phyloP scores from a whole-genome alignment of 2,113 vertebrate genomes.

The Erpornis zantholeuca region DNA sequence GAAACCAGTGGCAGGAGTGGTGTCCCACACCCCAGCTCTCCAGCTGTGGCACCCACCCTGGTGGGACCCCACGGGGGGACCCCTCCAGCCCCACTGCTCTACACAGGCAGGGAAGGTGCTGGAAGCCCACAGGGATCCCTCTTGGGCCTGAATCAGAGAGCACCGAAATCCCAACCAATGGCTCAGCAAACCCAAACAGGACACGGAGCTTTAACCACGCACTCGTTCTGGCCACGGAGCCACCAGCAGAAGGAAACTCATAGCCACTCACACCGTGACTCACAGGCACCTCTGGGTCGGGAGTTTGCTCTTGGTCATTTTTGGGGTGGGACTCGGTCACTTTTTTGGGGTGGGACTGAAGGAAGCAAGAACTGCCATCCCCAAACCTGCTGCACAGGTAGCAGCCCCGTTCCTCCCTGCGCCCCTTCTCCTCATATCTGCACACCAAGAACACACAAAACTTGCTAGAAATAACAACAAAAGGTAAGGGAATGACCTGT shows the following conservation, averaged over 20 bases:
- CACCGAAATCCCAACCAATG: neutral
- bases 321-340: neutral
- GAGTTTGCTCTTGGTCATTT: neutral
- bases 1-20: neutral
- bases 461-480: neutral
- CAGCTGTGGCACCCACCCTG: neutral
- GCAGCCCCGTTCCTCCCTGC: neutral
- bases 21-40: neutral
- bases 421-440: neutral
- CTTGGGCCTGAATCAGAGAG: neutral
- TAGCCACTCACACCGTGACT: neutral
- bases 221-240: neutral
- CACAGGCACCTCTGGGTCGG: neutral
- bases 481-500: neutral
- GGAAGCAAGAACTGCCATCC: neutral
- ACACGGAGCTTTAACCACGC: neutral
- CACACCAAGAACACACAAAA: neutral
- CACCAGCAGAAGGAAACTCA: neutral
- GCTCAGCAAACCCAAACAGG: neutral
- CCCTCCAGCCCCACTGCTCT: neutral
- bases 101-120: neutral
- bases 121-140: neutral
- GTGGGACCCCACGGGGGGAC: neutral
- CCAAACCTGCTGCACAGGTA: neutral
- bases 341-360: neutral